Evolutionary conservation across 2,888 invertebrate species (phyloP), one percentile per base, ranked within the genome.

Genomic region (Campoletis raptor): DNA sequence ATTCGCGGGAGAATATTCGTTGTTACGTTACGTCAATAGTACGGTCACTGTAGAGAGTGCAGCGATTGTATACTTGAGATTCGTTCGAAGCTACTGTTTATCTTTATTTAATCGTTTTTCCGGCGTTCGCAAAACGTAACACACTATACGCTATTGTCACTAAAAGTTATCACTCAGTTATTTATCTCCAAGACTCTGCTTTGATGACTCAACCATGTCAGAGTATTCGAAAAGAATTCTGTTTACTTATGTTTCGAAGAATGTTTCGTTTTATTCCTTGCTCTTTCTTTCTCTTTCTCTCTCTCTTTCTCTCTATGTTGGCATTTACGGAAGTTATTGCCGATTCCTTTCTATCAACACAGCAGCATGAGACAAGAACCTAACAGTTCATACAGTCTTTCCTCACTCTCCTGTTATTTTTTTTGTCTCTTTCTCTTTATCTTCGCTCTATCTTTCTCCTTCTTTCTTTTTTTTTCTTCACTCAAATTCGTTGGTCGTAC

Each of bases 341-440:
- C 24, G 45, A 61, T 48, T 48, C 36, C 36, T 42, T 30, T 52
- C 36, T 37, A 45, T 52, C 36, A 67, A 36, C 37, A 30, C n/a
- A 66, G 52, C 66, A 36, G 10, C 36, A 45, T 40, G n/a, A 45
- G 48, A 66, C 45, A 64, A 45, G 30, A 64, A 66, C 36, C 66
- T 37, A 78, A 83, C 72, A 69, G 61, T 45, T 83, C 70, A 84
- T 76, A 52, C 69, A 15, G 21, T 36, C 24, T 48, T 66, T 40
- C 10, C 30, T n/a, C 52, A 15, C 76, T 73, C 30, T 45, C 61
- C 21, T 40, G 24, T 18, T 3, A 9, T 42, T 24, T 36, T 54
- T 73, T 40, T 21, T 73, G 2, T 30, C 40, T 67, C 45, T 54
- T 42, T 54, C 69, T 61, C 70, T 48, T 45, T 57, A 24, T 66